Base-by-base conservation (phyloP, 2,113 vertebrate species). In the Strigops habroptila region DNA sequence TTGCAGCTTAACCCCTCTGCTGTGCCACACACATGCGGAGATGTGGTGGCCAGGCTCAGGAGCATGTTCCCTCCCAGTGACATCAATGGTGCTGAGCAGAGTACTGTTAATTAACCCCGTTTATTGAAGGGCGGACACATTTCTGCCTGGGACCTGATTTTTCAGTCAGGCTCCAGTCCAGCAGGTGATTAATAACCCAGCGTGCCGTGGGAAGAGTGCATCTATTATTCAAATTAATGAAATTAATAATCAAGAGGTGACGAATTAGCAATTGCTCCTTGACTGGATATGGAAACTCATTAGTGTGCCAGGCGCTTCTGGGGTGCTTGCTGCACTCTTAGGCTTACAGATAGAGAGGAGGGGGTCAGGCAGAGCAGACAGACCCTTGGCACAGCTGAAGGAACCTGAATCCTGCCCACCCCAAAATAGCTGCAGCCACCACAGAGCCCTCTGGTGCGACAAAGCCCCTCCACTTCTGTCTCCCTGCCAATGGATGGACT, bases 171-270 rank as follows among this genome's bases (percentile, higher is more conserved):
- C 94, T 97, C 63, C 87, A 94, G 96, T 97, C 97, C 96, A 97
- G 93, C 94, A 95, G 96, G 96, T 97, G 96, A 97, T 97, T 97
- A 97, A 97, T 97, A 97, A 96, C 96, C 55, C 67, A 80, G 82
- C 10, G 12, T 93, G 85, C 97, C 94, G 86, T 89, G 95, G 80
- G 60, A 95, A 96, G 87, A 96, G 89, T 97, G 93, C 95, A 97
- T 97, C 96, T 96, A 97, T 97, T 97, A 97, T 97, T 97, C 96
- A 97, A 97, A 97, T 97, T 97, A 97, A 97, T 97, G 96, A 97
- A 97, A 97, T 97, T 97, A 97, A 97, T 97, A 97, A 97, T 97
- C 96, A 97, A 97, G 96, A 96, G 96, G 94, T 97, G 96, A 97
- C 64, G 31, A 97, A 97, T 97, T 97, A 97, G 97, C 96, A 96